A percentile compares a stretch with the other conserved stretches of the same genome.
Evolutionary conservation across 2,888 invertebrate genomes (phyloP).

Genomic region (Brachylomia viminalis): DNA sequence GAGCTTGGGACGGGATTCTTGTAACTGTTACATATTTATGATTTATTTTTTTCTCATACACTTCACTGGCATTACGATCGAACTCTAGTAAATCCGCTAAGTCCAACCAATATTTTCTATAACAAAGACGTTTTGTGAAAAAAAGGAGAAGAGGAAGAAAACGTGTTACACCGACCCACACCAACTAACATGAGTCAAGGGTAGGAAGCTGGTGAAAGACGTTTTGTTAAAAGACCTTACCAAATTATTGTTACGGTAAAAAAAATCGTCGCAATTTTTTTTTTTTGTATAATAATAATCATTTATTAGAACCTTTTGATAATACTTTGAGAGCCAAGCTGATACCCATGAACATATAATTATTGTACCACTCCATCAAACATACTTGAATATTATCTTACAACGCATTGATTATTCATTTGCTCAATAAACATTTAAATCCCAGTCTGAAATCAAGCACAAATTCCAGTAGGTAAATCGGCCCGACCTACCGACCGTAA

Average conservation of each 20-base stretch:
- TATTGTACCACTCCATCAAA: background rate
- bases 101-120: no score
- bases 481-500: slow-evolving; percentile 30
- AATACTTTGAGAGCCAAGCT: background rate
- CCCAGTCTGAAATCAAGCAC: background rate
- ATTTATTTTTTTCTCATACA: background rate
- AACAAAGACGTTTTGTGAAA: no score
- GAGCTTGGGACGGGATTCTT: background rate
- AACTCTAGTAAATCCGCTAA: no score
- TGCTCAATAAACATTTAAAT: background rate
- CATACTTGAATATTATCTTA: background rate
- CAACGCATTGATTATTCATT: background rate
- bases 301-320: background rate
- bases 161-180: no score
- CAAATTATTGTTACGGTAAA: no score
- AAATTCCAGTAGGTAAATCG: slow-evolving; percentile 6
- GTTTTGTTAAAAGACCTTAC: no score
- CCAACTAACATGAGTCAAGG: no score
- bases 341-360: background rate
- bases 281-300: background rate
- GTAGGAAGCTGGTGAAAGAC: no score
- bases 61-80: no score
- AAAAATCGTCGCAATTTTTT: no score
- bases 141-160: no score
- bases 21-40: background rate